Base-by-base conservation (phyloP, 2,113 vertebrate species). In the Amblyopsis rosae region DNA sequence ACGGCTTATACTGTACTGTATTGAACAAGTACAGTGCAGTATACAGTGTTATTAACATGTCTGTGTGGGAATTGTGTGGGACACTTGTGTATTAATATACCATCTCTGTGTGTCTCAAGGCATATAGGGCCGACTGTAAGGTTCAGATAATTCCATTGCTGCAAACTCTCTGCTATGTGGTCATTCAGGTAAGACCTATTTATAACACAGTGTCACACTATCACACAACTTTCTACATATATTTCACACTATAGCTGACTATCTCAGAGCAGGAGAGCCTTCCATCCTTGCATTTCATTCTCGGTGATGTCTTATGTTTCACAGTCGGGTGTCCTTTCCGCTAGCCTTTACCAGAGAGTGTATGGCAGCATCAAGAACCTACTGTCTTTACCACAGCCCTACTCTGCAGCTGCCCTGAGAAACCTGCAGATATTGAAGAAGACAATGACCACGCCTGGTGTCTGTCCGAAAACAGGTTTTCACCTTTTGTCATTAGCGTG, bases 131-230 rank as follows among this genome's bases (percentile, higher is more conserved):
- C 32, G 86, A 90, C 63, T 74, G 80, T 1, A 78, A 82, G 56
- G 86, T 79, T 3, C 81, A 93, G 64, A 91, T 96, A 77, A 91
- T 96, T 35, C 95, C 95, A 9, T 62, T 96, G 84, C 90, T 97
- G 75, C 94, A 95, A 82, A 96, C 93, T 0, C 89, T 96, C 63
- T 92, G 93, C 91, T 96, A 95, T 33, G 81, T 89, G 26, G 55
- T 95, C 66, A 90, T 93, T 10, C 94, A 96, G 94, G 95, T 96
- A 86, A 89, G 88, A 73, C 60, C 53, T 59, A 26, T 51, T 9
- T 12, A 54, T 62, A 59, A 1, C 5, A 12, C 45, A 19, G 4
- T 53, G 26, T 16, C 16, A 7, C 61, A 11, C 32, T 41, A 8
- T 41, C 35, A 41, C 35, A 41, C 35, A 41, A 41, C 4, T 8